phyloP scores from a whole-genome alignment of 1,140 invertebrate genomes.

The Nixonia krombeini region DNA sequence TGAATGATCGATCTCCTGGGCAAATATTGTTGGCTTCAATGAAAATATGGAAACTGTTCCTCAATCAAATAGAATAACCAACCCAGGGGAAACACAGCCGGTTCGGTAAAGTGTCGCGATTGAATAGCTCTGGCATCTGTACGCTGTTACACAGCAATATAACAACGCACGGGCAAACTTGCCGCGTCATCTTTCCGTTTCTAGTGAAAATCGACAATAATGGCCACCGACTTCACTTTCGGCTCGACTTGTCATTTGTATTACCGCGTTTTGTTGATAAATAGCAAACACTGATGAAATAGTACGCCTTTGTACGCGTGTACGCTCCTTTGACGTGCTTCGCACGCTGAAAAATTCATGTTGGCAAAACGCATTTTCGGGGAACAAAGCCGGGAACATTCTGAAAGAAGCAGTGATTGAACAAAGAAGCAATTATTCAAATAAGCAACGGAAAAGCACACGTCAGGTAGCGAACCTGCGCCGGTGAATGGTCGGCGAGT shows the following conservation, averaged over 20 bases:
- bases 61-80: neutral
- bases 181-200: too few species aligned
- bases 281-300: too few species aligned
- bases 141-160: too few species aligned
- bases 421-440: neutral
- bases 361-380: too few species aligned
- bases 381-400: neutral
- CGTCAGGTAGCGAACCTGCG: neutral
- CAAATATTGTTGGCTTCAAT: neutral
- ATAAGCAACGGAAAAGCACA: neutral
- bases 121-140: neutral
- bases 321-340: too few species aligned
- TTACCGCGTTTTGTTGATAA: too few species aligned
- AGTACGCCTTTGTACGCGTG: too few species aligned
- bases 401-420: neutral
- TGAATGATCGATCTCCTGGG: constrained; percentile 4
- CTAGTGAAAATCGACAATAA: too few species aligned
- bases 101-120: neutral
- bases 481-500: neutral
- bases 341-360: too few species aligned
- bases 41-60: neutral
- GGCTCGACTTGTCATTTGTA: too few species aligned
- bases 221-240: too few species aligned
- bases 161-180: too few species aligned
- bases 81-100: neutral